A percentile compares a stretch with the other conserved stretches of the same genome.
Conservation (phyloP, 2,888 invertebrate species). For the Seira sanloemensis region DNA sequence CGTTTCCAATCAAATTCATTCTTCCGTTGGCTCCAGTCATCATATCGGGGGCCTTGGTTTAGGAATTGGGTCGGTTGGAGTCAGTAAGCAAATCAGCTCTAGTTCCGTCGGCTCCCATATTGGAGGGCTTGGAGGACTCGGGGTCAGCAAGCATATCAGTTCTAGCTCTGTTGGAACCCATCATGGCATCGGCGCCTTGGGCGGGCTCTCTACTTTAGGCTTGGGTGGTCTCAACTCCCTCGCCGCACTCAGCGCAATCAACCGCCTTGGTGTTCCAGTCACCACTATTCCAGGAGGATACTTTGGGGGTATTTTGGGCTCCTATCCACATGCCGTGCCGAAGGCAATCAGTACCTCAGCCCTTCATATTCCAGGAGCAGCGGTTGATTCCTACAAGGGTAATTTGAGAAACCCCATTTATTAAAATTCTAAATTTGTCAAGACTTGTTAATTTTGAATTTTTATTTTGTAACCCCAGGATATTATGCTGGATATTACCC, state of each 20-base stretch:
- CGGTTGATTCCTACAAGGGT: conserved; percentile 48
- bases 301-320: conserved; percentile 40
- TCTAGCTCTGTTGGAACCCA: not conserved
- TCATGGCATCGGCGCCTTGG: conserved; percentile 1
- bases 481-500: conserved; percentile 55
- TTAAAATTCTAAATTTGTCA: not conserved
- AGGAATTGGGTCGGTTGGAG: not conserved
- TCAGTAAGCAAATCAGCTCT: not conserved
- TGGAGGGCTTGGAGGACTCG: not conserved
- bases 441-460: not conserved
- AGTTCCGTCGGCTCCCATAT: not conserved
- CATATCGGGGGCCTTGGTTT: not conserved
- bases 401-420: not conserved
- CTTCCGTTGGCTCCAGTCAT: not conserved
- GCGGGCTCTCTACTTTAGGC: not conserved
- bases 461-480: conserved; percentile 25
- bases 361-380: conserved; percentile 59
- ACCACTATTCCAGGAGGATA: conserved; percentile 52
- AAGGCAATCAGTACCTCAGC: conserved; percentile 9
- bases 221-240: not conserved
- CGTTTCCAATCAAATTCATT: not conserved
- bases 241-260: not conserved
- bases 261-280: conserved; percentile 22
- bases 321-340: conserved; percentile 33
- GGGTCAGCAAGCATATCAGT: conserved; percentile 33